Conservation (phyloP, 2,797 vertebrate species). For the Loris lydekkerianus region DNA sequence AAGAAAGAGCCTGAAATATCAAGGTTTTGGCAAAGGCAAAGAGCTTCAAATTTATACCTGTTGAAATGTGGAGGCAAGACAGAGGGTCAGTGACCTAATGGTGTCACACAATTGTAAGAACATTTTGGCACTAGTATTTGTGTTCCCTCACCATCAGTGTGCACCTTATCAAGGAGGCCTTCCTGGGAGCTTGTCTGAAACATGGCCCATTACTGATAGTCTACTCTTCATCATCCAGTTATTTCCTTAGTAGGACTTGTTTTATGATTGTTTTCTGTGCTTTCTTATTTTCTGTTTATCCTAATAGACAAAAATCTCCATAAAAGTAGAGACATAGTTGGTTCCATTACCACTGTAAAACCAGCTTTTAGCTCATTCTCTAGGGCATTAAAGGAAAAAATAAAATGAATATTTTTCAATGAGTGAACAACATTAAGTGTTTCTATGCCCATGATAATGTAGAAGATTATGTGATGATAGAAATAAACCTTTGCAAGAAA, state of each 20-base stretch:
- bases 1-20: background rate
- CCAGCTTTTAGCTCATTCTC: background rate
- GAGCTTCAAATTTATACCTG: background rate
- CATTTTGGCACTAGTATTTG: conserved; percentile 36
- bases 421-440: background rate
- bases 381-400: background rate
- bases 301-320: background rate
- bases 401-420: background rate
- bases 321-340: background rate
- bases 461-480: background rate
- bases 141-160: background rate
- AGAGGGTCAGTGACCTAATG: no score
- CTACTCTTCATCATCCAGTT: background rate
- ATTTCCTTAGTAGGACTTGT: background rate
- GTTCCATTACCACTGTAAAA: background rate
- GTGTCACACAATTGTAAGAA: background rate
- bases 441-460: background rate
- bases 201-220: background rate
- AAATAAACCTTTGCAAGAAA: background rate
- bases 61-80: background rate
- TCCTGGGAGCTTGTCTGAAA: background rate
- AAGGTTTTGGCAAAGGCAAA: background rate
- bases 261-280: background rate
- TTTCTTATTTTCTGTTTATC: conserved; percentile 44
- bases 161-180: background rate